phyloP scores from a whole-genome alignment of 1,140 invertebrate genomes.

The Drosophila funebris region DNA sequence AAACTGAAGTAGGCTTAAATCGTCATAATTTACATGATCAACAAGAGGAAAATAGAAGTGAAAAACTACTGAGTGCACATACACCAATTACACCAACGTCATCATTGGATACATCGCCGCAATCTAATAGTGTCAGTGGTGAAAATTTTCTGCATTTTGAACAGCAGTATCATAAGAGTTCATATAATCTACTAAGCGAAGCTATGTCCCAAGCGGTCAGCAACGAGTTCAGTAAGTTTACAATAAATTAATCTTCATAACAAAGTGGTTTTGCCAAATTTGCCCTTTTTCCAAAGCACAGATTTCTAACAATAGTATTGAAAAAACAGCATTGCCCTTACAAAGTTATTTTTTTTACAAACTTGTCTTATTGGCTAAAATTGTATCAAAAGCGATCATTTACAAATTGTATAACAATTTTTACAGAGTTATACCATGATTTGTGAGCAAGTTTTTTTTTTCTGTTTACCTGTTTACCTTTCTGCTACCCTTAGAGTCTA shows the following conservation, averaged over 20 bases:
- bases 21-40: background rate
- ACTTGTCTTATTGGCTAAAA: too few relatives aligned
- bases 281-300: too few relatives aligned
- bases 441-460: too few relatives aligned
- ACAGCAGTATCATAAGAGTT: slow-evolving; percentile 49
- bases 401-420: too few relatives aligned
- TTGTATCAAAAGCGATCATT: too few relatives aligned
- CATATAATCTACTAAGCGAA: slow-evolving; percentile 83
- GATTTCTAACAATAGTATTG: too few relatives aligned
- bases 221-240: slow-evolving; percentile 84
- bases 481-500: too few relatives aligned
- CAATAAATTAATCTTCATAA: background rate
- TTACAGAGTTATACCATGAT: too few relatives aligned
- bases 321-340: too few relatives aligned
- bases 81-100: background rate
- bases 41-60: background rate
- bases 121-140: background rate
- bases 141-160: slow-evolving; percentile 1
- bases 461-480: too few relatives aligned
- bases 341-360: too few relatives aligned
- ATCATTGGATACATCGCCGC: background rate
- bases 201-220: slow-evolving; percentile 83
- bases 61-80: background rate
- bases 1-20: background rate
- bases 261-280: too few relatives aligned